Evolutionary conservation across 2,888 invertebrate species (phyloP).

Genomic region (Amaurobius ferox): DNA sequence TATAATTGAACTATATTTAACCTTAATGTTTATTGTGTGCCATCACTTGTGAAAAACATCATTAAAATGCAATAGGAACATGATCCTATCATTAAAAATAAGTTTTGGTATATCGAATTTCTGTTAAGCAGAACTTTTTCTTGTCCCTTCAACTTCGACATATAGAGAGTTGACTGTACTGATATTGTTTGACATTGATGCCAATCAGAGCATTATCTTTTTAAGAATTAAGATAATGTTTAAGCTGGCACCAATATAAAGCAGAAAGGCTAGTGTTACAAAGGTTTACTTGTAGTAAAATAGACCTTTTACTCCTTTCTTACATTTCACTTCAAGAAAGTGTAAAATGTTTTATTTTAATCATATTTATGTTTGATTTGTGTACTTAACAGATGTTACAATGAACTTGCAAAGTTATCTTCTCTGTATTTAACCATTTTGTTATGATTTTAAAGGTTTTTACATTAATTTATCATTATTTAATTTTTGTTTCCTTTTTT

Average conservation of each 20-base stretch:
- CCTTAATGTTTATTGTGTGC: background rate
- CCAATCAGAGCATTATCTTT: constrained; percentile 33
- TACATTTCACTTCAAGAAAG: background rate
- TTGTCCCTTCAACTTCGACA: no score
- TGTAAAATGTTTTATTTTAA: background rate
- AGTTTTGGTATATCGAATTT: no score
- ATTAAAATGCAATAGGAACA: no score
- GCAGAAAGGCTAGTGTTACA: background rate
- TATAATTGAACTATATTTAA: background rate
- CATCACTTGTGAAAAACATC: no score
- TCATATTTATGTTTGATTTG: no score
- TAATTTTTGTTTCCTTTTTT: no score
- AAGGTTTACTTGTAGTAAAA: background rate
- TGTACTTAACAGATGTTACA: background rate
- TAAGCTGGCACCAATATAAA: constrained; percentile 54
- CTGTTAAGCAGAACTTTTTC: no score
- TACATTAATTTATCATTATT: no score
- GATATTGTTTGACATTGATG: constrained; percentile 16
- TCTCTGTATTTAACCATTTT: no score
- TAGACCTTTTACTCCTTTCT: background rate
- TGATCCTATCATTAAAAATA: no score
- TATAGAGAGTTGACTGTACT: no score
- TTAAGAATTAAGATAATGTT: constrained; percentile 17
- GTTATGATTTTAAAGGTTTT: no score
- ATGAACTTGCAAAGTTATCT: background rate